Evolutionary conservation across 2,888 invertebrate species (phyloP), one percentile per base, ranked within the genome.

Genomic region (Corbicula japonica): DNA sequence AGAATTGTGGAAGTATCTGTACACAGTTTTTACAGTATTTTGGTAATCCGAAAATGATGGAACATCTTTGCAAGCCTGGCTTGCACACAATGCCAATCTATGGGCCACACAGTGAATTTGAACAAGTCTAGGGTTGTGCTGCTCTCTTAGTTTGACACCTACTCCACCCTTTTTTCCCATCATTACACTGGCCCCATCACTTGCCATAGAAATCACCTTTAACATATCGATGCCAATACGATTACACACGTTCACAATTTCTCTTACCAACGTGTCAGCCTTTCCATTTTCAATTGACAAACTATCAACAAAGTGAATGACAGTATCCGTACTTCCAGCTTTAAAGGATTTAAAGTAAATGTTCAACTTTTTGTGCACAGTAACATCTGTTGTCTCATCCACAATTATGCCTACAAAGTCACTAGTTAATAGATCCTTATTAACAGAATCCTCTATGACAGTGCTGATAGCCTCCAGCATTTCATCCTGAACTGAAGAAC

Each of bases 161-260:
- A 68, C 74, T n/a, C 76, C 66, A 60, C 52, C 54, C 30, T 62
- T 60, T 21, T 35, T 54, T n/a, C 77, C 81, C 0, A 61, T 75
- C 81, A 81, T 75, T 0, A 81, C 72, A 8, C 23, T 34, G 4
- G 72, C 76, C n/a, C 76, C 76, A 68, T 79, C 79, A 70, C 76
- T 80, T 6, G 77, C 66, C 72, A 72, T 72, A 12, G 77, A 77
- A 15, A 72, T 54, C 3, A 77, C 68, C 41, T 61, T 66, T 18
- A 41, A 6, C 72, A 65, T 52, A 38, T 72, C 66, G 8, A 77
- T 32, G 23, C 77, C 65, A 26, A 66, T 15, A 4, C 26, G 52
- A 21, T 15, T 30, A 61, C 68, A 77, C 21, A 56, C 21, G n/a
- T 35, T 56, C 18, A 54, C 50, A 35, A 82, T 66, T 28, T 71